Evolutionary conservation across 2,113 vertebrate species (phyloP), one percentile per base, ranked within the genome.

Genomic region (Anarrhichthys ocellatus): DNA sequence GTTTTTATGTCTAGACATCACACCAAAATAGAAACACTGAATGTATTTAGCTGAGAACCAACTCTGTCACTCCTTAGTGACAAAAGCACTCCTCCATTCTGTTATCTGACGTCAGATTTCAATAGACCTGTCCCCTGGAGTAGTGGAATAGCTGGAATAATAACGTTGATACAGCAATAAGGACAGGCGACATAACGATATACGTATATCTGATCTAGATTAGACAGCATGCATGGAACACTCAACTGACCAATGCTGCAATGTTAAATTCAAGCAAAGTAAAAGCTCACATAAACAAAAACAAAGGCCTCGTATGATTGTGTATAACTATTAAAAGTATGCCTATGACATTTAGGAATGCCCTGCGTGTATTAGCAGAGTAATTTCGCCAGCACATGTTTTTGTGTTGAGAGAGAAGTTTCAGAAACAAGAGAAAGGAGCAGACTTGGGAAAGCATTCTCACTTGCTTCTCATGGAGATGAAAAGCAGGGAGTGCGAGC

Each of bases 1-100:
- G 82, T 83, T 89, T 92, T 90, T 87, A 88, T 46, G 91, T 94
- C 91, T 94, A 95, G 93, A 95, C 94, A 7, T 74, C 22, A 24
- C 77, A 91, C 84, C 63, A 86, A 91, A 93, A 94, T 91, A 92
- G 92, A 87, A 82, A 76, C 83, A 65, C 59, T 78, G 75, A 84
- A 89, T 72, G 86, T 81, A 86, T 89, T 89, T 82, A 83, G 85
- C 76, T 69, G 79, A 87, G 67, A 78, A 81, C 91, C 70, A 86
- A 74, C 77, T 44, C 62, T 56, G 62, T 82, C 48, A 68, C 78
- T 73, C 84, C 92, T 86, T 86, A 59, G 70, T 54, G 61, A 78
- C 76, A 83, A 76, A 76, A 76, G 42, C 20, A 13, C 54, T 71
- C 38, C 59, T 73, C 59, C 18, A 20, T 76, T 75, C 64, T 76